A percentile compares a stretch with the other conserved stretches of the same genome.
phyloP scores from a whole-genome alignment of 2,888 invertebrate genomes.

The Thecocarcelia acutangulata region DNA sequence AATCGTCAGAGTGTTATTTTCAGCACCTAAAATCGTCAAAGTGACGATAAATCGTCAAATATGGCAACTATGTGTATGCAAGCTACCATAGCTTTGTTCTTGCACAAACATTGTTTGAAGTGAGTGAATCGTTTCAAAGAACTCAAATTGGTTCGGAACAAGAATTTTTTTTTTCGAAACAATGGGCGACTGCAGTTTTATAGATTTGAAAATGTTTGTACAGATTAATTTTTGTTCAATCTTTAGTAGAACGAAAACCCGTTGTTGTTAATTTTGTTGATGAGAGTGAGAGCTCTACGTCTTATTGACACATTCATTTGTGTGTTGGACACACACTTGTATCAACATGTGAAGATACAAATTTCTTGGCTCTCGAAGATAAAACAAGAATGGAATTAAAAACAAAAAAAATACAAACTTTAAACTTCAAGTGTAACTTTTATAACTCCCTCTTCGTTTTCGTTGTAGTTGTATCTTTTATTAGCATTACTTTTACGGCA shows the following conservation, averaged over 20 bases:
- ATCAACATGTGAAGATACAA: slow-evolving; percentile 31
- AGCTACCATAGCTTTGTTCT: too few relatives aligned
- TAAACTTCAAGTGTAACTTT: slow-evolving; percentile 60
- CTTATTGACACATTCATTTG: slow-evolving; percentile 17
- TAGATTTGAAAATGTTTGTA: not conserved
- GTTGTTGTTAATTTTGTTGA: slow-evolving; percentile 43
- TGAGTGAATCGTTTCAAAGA: too few relatives aligned
- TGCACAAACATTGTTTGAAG: too few relatives aligned
- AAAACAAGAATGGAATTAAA: slow-evolving; percentile 22
- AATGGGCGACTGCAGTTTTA: too few relatives aligned
- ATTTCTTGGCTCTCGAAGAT: slow-evolving; percentile 40
- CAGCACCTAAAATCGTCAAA: too few relatives aligned
- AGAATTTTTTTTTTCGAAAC: too few relatives aligned
- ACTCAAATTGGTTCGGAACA: too few relatives aligned
- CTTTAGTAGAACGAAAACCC: slow-evolving; percentile 45
- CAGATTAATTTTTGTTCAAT: slow-evolving; percentile 6
- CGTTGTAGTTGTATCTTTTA: slow-evolving; percentile 21
- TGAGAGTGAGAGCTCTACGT: slow-evolving; percentile 59
- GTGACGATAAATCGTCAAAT: too few relatives aligned
- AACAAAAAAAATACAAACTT: slow-evolving; percentile 12
- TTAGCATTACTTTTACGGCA: slow-evolving; percentile 25
- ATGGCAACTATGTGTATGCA: too few relatives aligned
- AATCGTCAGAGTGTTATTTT: too few relatives aligned
- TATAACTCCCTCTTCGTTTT: slow-evolving; percentile 46
- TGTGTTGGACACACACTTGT: not conserved